phyloP scores from a whole-genome alignment of 2,888 invertebrate genomes.

The Drosophila mulleri region DNA sequence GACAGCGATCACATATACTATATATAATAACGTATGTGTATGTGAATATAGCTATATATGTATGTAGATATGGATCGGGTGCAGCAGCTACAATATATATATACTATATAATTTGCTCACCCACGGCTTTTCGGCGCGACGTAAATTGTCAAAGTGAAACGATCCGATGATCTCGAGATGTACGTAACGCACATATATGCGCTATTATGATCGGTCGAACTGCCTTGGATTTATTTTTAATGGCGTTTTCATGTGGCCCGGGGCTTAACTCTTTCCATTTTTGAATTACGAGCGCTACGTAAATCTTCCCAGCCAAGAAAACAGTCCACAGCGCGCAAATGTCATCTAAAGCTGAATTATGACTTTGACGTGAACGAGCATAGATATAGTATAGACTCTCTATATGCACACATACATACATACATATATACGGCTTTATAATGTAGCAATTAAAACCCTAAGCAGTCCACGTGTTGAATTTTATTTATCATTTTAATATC shows the following conservation, averaged over 20 bases:
- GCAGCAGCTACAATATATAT: slow-evolving; percentile 8
- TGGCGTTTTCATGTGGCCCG: slow-evolving; percentile 65
- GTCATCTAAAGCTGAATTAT: slow-evolving; percentile 65
- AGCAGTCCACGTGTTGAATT: slow-evolving; percentile 42
- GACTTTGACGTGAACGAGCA: slow-evolving; percentile 56
- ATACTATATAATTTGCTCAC: slow-evolving; percentile 24
- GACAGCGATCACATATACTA: slow-evolving; percentile 5
- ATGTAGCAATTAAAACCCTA: slow-evolving; percentile 33
- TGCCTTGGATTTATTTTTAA: slow-evolving; percentile 73
- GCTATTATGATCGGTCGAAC: slow-evolving; percentile 56
- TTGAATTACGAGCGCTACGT: slow-evolving; percentile 63
- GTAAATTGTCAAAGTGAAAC: slow-evolving; percentile 51
- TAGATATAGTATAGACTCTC: not conserved
- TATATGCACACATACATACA: not conserved
- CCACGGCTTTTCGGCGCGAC: slow-evolving; percentile 44
- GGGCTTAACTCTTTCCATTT: slow-evolving; percentile 74
- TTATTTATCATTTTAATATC: not conserved
- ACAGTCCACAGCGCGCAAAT: slow-evolving; percentile 19
- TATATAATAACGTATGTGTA: slow-evolving; percentile 6
- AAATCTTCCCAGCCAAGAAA: slow-evolving; percentile 49
- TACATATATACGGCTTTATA: not conserved
- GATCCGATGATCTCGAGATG: slow-evolving; percentile 30
- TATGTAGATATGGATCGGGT: slow-evolving; percentile 14
- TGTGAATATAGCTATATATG: not conserved
- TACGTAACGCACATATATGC: slow-evolving; percentile 18